A percentile compares a stretch with the other conserved stretches of the same genome.
Conservation (phyloP, 1,140 invertebrate genomes). For the Drosophila mayri region DNA sequence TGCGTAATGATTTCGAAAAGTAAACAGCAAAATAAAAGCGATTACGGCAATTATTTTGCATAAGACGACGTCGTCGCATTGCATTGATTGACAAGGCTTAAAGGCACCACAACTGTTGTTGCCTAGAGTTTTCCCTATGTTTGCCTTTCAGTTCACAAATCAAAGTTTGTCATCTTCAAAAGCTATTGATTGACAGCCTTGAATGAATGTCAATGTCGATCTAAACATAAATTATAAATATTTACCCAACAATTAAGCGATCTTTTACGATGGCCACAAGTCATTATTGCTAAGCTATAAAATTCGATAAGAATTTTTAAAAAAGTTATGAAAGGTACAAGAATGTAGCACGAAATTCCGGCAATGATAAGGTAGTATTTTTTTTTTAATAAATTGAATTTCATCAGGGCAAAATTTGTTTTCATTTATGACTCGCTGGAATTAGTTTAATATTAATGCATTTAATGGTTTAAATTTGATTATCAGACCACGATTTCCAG, state of each 20-base stretch:
- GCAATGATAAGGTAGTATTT: not conserved
- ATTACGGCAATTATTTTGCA: constrained; percentile 53
- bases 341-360: constrained; percentile 9
- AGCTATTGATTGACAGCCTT: constrained; percentile 21
- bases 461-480: constrained; percentile 10
- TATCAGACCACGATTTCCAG: constrained; percentile 1
- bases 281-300: constrained; percentile 14
- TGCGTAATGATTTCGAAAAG: constrained; percentile 59
- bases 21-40: constrained; percentile 43
- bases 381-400: not conserved
- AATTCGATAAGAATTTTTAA: constrained; percentile 9
- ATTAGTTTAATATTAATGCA: not conserved
- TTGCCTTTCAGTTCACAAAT: not conserved
- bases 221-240: constrained; percentile 31
- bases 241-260: constrained; percentile 30
- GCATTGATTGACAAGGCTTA: constrained; percentile 50
- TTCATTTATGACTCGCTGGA: not conserved
- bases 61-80: constrained; percentile 31
- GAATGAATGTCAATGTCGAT: constrained; percentile 26
- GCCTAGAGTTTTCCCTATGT: constrained; percentile 1
- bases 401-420: not conserved
- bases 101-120: not conserved
- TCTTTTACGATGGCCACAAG: constrained; percentile 16
- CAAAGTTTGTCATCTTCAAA: constrained; percentile 13
- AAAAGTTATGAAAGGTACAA: constrained; percentile 21